A percentile compares a stretch with the other conserved stretches of the same genome.
These are phyloP conservation scores for Acropternis orthonyx DNA, from an alignment of 2,797 vertebrate genomes.

Conservation along the genomic window DNA sequence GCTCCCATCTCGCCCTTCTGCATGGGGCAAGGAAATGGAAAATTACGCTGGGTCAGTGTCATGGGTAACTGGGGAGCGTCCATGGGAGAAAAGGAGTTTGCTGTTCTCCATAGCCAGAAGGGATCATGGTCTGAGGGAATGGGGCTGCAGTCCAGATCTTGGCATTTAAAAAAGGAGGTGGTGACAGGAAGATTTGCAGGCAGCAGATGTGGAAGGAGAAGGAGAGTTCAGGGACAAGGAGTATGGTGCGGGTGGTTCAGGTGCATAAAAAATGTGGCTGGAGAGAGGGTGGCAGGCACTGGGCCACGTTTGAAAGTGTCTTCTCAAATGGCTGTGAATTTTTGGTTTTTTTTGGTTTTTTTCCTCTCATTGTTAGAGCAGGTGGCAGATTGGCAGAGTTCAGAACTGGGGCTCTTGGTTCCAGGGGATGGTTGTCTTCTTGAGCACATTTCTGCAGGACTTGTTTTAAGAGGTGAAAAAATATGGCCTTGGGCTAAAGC, in stretches of 20 bases:
- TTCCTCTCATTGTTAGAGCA: background rate
- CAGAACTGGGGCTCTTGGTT: background rate
- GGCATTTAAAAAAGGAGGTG: constrained; percentile 35
- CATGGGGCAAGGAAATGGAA: background rate
- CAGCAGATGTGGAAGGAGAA: constrained; percentile 54
- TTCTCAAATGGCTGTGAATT: background rate
- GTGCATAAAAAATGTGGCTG: background rate
- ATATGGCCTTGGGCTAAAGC: constrained; percentile 16
- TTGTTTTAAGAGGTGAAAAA: background rate
- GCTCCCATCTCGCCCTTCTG: background rate
- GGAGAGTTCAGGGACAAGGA: constrained; percentile 57
- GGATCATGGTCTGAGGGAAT: background rate
- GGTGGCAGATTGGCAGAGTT: background rate
- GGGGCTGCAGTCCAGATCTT: background rate
- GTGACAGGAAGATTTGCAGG: constrained; percentile 63
- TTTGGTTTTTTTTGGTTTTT: background rate
- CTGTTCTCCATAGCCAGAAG: background rate
- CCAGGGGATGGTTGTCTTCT: background rate
- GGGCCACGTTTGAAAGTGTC: background rate
- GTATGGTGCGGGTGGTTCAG: background rate
- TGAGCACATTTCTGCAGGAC: background rate
- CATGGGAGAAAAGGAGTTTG: background rate
- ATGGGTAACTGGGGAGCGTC: background rate
- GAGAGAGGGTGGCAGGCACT: background rate
- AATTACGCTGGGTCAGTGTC: background rate